Base-by-base conservation (phyloP, 2,113 vertebrate species). In the Equus przewalskii region DNA sequence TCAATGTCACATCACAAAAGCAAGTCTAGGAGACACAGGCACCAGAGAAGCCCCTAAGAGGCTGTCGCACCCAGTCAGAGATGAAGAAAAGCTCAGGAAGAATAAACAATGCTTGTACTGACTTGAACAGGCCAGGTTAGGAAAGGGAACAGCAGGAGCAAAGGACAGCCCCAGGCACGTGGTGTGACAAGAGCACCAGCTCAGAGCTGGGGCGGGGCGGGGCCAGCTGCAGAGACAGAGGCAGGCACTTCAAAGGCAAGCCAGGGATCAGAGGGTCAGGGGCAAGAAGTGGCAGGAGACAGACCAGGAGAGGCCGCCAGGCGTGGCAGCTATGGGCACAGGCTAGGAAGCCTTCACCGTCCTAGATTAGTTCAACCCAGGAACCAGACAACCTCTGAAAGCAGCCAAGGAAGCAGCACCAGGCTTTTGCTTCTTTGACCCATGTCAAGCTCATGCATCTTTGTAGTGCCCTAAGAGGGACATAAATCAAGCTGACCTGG, bases 401-500 rank as follows among this genome's bases (percentile, higher is more conserved):
- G 72, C 14, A 15, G 49, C 16, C 0, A 22, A 44, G 36, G 36
- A 64, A 56, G 2, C 28, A 69, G 19, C 22, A 4, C 24, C 51
- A 30, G 0, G 1, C 19, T n/a, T 13, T 44, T 22, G 28, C 12
- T 18, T 54, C 41, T 80, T 69, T 90, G 18, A n/a, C 11, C 41
- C 9, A 3, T 2, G 58, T 18, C 54, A 24, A 62, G 28, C 21
- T 33, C 21, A 82, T 24, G n/a, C 22, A 62, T 56, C 49, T 15
- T 3, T 46, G 19, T 5, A n/a, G 28, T 14, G 13, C 88, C 41
- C 33, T 4, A 18, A 14, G 18, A 54, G 64, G 41, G 11, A 44
- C 4, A 0, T 1, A 26, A 28, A 84, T 89, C 26, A 0, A 64
- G 72, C 93, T 78, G 78, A 99, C 99, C 99, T 97, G 99, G 99